Evolutionary conservation across 2,113 vertebrate genomes (phyloP).

Genomic region (Egretta garzetta): DNA sequence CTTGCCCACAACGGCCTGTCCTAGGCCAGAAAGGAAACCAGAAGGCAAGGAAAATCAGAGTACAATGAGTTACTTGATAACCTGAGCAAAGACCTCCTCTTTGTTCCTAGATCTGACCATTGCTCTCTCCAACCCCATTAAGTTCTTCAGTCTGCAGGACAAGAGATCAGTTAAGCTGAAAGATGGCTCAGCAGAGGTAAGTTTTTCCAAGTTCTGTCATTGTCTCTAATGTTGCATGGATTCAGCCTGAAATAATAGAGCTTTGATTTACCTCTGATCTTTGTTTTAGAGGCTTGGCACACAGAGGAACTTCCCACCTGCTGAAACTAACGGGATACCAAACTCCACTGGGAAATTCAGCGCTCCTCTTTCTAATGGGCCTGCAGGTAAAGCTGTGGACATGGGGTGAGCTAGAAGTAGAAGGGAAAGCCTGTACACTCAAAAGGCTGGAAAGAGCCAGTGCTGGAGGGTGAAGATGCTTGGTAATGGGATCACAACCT

Average conservation of each 20-base stretch:
- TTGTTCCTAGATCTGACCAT: conserved; percentile 72
- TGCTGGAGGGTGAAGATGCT: neutral
- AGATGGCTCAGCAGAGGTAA: conserved; percentile 66
- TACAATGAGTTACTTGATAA: neutral
- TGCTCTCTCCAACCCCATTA: conserved; percentile 83
- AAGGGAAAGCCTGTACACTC: neutral
- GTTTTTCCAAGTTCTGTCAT: neutral
- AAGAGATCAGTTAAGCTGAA: conserved; percentile 65
- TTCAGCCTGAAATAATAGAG: neutral
- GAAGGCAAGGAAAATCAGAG: neutral
- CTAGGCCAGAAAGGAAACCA: neutral
- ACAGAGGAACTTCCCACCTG: neutral
- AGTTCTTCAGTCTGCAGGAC: conserved; percentile 77
- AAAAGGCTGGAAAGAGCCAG: neutral
- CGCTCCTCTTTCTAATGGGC: conserved; percentile 28
- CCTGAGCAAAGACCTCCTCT: neutral
- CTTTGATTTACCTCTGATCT: neutral
- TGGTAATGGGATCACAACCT: neutral
- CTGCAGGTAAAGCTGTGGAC: conserved; percentile 59
- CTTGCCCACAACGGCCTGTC: neutral
- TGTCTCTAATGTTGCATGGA: neutral
- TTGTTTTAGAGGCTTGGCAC: conserved; percentile 60
- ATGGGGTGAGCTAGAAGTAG: neutral
- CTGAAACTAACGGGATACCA: conserved; percentile 49
- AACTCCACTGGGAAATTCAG: neutral